phyloP scores from a whole-genome alignment of 2,113 vertebrate genomes.

The Colius striatus region DNA sequence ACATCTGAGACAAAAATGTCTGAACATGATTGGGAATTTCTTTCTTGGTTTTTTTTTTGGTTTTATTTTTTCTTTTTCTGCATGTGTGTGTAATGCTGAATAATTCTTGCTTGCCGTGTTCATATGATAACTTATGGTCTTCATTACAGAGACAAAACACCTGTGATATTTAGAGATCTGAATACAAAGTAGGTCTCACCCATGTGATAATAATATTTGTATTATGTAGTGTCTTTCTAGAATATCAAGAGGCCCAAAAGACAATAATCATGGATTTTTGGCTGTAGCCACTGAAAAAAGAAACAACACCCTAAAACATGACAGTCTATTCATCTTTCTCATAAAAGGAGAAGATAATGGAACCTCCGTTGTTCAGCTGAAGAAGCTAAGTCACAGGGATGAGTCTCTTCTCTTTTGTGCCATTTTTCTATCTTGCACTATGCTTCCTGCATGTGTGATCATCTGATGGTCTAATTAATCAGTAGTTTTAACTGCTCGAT shows the following conservation, averaged over 20 bases:
- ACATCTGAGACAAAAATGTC: background rate
- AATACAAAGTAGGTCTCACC: background rate
- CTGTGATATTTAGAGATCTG: background rate
- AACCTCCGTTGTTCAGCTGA: rapidly evolving
- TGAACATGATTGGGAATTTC: background rate
- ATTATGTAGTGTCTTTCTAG: background rate
- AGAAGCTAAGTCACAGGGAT: background rate
- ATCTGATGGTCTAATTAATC: background rate
- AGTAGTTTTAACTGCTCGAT: background rate
- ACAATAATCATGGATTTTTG: background rate
- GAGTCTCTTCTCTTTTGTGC: background rate
- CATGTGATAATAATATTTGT: background rate
- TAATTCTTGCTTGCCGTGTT: background rate
- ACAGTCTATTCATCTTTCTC: background rate
- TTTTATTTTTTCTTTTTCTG: background rate
- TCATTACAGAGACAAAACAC: background rate
- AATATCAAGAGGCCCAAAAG: background rate
- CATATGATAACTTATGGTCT: background rate
- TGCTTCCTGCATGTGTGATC: background rate
- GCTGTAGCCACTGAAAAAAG: background rate
- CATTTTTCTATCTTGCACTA: background rate
- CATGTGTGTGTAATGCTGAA: background rate
- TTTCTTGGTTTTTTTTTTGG: background rate
- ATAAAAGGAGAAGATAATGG: background rate
- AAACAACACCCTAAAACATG: background rate